phyloP scores from a whole-genome alignment of 2,113 vertebrate species.

The Canis aureus region DNA sequence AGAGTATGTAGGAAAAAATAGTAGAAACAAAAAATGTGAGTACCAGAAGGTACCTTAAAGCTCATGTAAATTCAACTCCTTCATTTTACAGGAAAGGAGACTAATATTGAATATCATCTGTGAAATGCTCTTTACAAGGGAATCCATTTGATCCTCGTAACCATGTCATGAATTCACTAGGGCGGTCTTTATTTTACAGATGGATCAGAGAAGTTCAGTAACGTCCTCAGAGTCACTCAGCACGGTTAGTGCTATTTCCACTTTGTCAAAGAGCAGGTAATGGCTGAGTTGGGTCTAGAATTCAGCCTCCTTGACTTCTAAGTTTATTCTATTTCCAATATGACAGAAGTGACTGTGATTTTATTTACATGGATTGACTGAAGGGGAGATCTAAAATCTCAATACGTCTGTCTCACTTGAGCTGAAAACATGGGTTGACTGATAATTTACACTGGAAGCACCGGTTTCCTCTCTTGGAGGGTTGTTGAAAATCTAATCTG shows the following conservation, averaged over 20 bases:
- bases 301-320: constrained; percentile 34
- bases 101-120: background rate
- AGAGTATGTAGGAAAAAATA: constrained; percentile 43
- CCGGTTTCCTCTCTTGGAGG: constrained; percentile 28
- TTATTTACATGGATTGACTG: constrained; percentile 56
- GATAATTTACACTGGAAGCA: constrained; percentile 8
- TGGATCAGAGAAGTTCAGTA: constrained; percentile 37
- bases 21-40: constrained; percentile 43
- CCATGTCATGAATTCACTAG: background rate
- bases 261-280: background rate
- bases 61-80: background rate
- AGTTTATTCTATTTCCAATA: constrained; percentile 29
- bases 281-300: background rate
- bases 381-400: constrained; percentile 56
- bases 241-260: background rate
- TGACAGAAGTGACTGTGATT: constrained; percentile 45
- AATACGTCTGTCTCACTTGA: constrained; percentile 21
- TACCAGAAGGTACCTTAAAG: background rate
- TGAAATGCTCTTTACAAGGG: constrained; percentile 35
- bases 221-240: background rate
- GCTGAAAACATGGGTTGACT: constrained; percentile 25
- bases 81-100: background rate
- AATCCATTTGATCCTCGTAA: constrained; percentile 12
- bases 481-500: constrained; percentile 58
- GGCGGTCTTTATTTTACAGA: constrained; percentile 25